Base-by-base conservation (phyloP, 2,888 invertebrate species). In the Scelioninae gen. 2 region DNA sequence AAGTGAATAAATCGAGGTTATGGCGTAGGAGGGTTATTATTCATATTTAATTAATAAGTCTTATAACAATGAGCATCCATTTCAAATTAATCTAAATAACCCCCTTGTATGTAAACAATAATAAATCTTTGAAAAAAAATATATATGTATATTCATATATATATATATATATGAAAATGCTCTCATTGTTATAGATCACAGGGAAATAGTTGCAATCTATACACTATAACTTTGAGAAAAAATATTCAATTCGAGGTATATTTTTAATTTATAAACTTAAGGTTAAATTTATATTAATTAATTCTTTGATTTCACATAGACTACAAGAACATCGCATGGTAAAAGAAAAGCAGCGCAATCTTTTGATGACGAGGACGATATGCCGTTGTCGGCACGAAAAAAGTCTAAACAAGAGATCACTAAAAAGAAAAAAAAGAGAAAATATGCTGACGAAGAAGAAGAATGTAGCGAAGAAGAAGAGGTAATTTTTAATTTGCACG, bases 331-430 rank as follows among this genome's bases (percentile, higher is more conserved):
- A 4, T 78, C 81, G 41, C 73, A 78, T 6, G 79, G 82, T 15
- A 88, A 90, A 78, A 87, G 90, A 72, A 89, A 89, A 83, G 83
- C 87, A 1, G 85, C 86, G 53, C 60, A 53, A 45, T 61, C 72
- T 61, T 89, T 89, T 0, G 80, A 80, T 7, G 80, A 80, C 80
- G 92, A 91, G 50, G 92, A 93, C 80, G 92, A 93, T 82, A 80
- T 89, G 31, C 94, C 94, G 15, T 86, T 94, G 63, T 87, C 88
- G 10, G 89, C 90, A 48, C 88, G 92, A 22, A 93, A 93, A 82
- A 92, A 92, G 80, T 83, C 89, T 2, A 93, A 93, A 81, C 88
- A 88, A 65, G 88, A 87, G 79, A 90, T 89, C 78, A 78, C 87
- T 22, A 89, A 90, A 50, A 90, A 89, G 81, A 91, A 91, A 79